Evolutionary conservation across 2,888 invertebrate genomes (phyloP), one percentile per base, ranked within the genome.

Genomic region (Morpho helenor): DNA sequence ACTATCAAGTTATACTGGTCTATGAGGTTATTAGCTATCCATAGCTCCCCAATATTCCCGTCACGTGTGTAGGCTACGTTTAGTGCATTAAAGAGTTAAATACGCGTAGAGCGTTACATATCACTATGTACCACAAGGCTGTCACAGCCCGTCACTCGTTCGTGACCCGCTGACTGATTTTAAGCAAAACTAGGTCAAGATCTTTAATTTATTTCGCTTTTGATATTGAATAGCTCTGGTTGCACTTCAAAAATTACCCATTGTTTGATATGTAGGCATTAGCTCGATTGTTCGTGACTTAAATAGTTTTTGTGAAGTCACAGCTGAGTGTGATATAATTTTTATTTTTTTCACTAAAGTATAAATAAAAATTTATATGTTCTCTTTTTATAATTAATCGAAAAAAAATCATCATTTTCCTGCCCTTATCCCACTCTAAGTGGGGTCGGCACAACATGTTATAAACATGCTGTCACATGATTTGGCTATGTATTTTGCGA

Each of bases 151-250:
- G 84, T 86, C 87, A 84, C 85, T 87, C 81, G 87, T 84, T 87
- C 88, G 81, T 88, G 87, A 88, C 88, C 88, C 75, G 84, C 79
- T 87, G 85, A 84, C 86, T 87, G 86, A 87, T 85, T 87, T 84
- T 80, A 79, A 79, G 75, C 73, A 75, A 80, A 87, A 80, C 76
- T 79, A 80, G 88, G 88, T 87, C 88, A 88, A 88, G 88, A 87
- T 84, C 87, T 84, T 86, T 73, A 74, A 78, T 75, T 77, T 82
- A 83, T 80, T 82, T 81, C 72, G 75, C 74, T 79, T 80, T 79
- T 80, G 71, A 79, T 83, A 80, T 76, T 77, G 74, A 80, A 79
- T 77, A 71, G 71, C 68, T 75, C 69, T 62, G 48, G 52, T 56
- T 63, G 59, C 59, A 62, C 54, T 49, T 59, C 46, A 59, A 59